Percentiles rank a stretch among this genome's conserved stretches.
These are phyloP conservation scores for Chaetoderma sp. DNA, from an alignment of 2,888 invertebrate genomes.

Conservation along the genomic window DNA sequence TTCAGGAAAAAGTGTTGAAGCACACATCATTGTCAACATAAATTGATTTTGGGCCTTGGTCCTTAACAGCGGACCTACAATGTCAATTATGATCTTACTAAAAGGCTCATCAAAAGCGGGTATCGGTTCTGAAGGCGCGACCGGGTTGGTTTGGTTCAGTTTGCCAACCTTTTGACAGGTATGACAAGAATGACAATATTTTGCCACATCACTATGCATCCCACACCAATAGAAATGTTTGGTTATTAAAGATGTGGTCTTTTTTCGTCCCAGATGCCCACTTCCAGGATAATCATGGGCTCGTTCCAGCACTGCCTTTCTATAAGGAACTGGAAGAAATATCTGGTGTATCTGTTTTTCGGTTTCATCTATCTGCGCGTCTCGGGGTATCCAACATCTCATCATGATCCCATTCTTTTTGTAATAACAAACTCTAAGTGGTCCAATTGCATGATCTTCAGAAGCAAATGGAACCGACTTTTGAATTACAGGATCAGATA, in stretches of 20 bases:
- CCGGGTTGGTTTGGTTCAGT: background rate
- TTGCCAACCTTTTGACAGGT: constrained; percentile 18
- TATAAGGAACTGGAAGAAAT: constrained; percentile 15
- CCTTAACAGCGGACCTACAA: constrained; percentile 24
- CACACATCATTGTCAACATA: constrained; percentile 20
- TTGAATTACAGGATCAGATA: background rate
- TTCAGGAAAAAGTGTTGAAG: constrained; percentile 16
- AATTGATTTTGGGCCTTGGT: constrained; percentile 12
- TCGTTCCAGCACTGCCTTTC: no score
- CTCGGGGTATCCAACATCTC: background rate
- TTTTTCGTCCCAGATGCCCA: constrained; percentile 15
- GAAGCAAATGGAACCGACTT: background rate
- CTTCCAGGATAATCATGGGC: constrained; percentile 2
- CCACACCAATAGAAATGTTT: constrained; percentile 19
- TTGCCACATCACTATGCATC: constrained; percentile 12
- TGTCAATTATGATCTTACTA: background rate
- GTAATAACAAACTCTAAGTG: constrained; percentile 6
- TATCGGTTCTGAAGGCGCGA: constrained; percentile 9
- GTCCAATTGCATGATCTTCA: background rate
- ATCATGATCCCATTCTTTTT: constrained; percentile 9
- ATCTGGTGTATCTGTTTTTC: no score
- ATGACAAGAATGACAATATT: constrained; percentile 13
- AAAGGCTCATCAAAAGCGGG: constrained; percentile 24
- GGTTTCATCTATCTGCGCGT: no score
- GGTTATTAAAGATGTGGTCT: constrained; percentile 1